These are phyloP conservation scores for Stichodactyla mertensii DNA, from an alignment of 64 coral and sea anemone species.

Conservation along the genomic window DNA sequence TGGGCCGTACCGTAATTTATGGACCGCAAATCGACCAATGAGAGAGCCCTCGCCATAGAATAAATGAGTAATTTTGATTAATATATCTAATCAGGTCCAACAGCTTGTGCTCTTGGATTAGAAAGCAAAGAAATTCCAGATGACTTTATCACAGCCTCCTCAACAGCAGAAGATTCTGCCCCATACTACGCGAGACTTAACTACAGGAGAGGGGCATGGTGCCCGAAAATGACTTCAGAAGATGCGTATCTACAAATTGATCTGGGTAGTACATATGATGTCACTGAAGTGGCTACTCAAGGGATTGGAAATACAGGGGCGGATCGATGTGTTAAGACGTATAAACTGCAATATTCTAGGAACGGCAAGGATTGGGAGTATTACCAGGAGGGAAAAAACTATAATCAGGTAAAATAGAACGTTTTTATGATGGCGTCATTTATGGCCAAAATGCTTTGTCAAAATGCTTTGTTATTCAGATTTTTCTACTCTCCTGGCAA, in stretches of 20 bases:
- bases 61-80: neutral
- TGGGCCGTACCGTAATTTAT: no score
- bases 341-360: constrained; percentile 41
- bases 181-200: constrained; percentile 41
- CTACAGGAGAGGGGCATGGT: constrained; percentile 34
- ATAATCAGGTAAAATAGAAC: neutral
- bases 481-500: no score
- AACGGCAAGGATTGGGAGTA: constrained; percentile 40
- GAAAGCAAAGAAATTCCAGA: constrained; percentile 17
- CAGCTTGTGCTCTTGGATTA: neutral
- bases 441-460: no score
- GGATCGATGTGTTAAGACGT: constrained; percentile 35
- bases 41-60: neutral
- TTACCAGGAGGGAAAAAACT: constrained; percentile 11
- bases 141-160: constrained; percentile 25
- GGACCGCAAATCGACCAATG: no score
- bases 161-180: constrained; percentile 15
- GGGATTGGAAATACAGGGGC: constrained; percentile 15
- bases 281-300: constrained; percentile 49
- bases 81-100: neutral
- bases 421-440: no score
- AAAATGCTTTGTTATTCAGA: no score
- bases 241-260: constrained; percentile 57
- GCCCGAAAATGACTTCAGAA: constrained; percentile 16
- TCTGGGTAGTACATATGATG: constrained; percentile 23